Conservation (phyloP, 2,113 vertebrate species). For the Amphiprion percula region DNA sequence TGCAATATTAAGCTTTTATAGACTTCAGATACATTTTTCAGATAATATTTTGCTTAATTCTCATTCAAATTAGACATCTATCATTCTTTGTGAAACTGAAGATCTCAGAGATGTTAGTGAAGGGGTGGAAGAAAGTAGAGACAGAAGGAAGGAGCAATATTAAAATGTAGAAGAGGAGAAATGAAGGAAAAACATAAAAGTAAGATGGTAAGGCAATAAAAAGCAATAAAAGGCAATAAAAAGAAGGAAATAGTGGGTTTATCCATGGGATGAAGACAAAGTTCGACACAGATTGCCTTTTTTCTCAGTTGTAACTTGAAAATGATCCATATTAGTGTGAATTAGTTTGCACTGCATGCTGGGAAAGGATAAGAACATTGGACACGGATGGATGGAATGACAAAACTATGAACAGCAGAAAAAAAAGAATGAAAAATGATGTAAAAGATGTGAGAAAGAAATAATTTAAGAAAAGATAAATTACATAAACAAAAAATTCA, state of each 20-base stretch:
- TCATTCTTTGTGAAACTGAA: neutral
- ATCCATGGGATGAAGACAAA: neutral
- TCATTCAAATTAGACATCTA: conserved; percentile 12
- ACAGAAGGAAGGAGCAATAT: neutral
- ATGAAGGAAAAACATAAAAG: no score
- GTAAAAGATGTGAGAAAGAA: neutral
- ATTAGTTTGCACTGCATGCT: neutral
- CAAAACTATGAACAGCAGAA: no score
- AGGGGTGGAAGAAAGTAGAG: neutral
- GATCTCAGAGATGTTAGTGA: neutral
- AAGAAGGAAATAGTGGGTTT: neutral
- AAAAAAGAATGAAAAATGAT: no score
- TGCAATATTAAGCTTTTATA: conserved; percentile 19
- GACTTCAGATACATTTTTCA: conserved; percentile 13
- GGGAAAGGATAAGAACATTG: neutral
- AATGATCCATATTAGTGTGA: no score
- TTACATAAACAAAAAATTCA: no score
- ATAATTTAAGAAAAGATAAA: no score
- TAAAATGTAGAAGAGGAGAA: no score
- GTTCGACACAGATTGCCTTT: neutral
- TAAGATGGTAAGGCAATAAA: neutral
- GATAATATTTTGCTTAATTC: conserved; percentile 30
- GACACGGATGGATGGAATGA: neutral
- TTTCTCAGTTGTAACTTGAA: no score
- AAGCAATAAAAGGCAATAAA: neutral